phyloP scores from a whole-genome alignment of 2,797 vertebrate genomes.

The Oryzias sinensis region DNA sequence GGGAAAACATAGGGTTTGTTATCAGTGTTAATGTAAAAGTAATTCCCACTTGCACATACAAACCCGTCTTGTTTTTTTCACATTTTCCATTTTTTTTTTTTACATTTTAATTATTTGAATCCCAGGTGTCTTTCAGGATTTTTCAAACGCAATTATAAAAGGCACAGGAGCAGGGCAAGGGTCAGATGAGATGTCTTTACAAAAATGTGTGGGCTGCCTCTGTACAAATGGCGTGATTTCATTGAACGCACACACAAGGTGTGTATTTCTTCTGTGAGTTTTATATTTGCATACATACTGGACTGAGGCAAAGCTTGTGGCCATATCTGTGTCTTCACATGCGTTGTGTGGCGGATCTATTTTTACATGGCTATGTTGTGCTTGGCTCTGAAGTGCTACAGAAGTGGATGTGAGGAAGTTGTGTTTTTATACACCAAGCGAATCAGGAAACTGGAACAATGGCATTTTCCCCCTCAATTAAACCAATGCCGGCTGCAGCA shows the following conservation, averaged over 20 bases:
- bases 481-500: slow-evolving; percentile 38
- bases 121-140: slow-evolving; percentile 46
- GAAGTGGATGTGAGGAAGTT: slow-evolving; percentile 43
- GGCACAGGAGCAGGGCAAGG: slow-evolving; percentile 54
- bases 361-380: slow-evolving; percentile 58
- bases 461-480: slow-evolving; percentile 69
- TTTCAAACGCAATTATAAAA: slow-evolving; percentile 66
- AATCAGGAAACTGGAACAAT: slow-evolving; percentile 75
- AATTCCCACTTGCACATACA: slow-evolving; percentile 35
- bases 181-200: slow-evolving; percentile 70
- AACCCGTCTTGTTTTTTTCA: slow-evolving; percentile 34
- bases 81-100: slow-evolving; percentile 3
- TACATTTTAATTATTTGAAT: slow-evolving; percentile 23
- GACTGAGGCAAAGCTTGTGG: slow-evolving; percentile 42
- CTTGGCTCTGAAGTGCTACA: slow-evolving; percentile 57
- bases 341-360: slow-evolving; percentile 56
- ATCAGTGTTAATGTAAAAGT: slow-evolving; percentile 24
- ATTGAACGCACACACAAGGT: not conserved
- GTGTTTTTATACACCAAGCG: slow-evolving; percentile 52
- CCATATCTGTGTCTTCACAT: slow-evolving; percentile 54
- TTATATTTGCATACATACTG: slow-evolving; percentile 38
- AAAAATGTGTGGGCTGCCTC: slow-evolving; percentile 53
- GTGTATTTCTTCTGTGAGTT: slow-evolving; percentile 38
- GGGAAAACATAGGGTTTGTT: slow-evolving; percentile 38
- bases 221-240: too few relatives aligned